phyloP scores from a whole-genome alignment of 2,888 invertebrate genomes.

The Cantharis lateralis region DNA sequence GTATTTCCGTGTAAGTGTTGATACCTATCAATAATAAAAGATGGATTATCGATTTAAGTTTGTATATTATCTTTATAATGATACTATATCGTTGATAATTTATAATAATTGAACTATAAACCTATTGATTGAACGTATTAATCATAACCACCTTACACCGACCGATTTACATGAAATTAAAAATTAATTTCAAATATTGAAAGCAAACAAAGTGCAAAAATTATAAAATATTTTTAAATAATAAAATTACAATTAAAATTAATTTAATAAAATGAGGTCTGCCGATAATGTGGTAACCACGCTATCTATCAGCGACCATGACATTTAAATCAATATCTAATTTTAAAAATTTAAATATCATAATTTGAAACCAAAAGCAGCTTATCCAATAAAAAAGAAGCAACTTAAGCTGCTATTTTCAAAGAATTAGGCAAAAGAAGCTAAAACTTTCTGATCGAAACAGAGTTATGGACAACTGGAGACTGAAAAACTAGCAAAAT shows the following conservation, averaged over 20 bases:
- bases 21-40: not conserved
- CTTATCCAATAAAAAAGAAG: not conserved
- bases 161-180: no score
- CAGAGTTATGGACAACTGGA: no score
- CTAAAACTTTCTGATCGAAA: no score
- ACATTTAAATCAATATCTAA: not conserved
- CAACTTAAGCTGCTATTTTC: not conserved
- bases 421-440: no score
- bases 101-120: not conserved
- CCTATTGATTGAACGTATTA: not conserved
- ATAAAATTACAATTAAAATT: not conserved
- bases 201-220: no score
- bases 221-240: no score
- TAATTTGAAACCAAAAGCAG: not conserved
- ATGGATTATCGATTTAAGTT: not conserved
- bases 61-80: not conserved
- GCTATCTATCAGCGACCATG: not conserved
- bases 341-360: not conserved
- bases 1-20: not conserved
- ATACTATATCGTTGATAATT: not conserved
- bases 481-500: no score
- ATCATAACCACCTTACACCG: not conserved
- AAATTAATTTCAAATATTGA: no score
- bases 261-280: not conserved
- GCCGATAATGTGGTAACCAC: not conserved